Conservation (phyloP, 2,113 vertebrate species). For the Dromiciops gliroides region DNA sequence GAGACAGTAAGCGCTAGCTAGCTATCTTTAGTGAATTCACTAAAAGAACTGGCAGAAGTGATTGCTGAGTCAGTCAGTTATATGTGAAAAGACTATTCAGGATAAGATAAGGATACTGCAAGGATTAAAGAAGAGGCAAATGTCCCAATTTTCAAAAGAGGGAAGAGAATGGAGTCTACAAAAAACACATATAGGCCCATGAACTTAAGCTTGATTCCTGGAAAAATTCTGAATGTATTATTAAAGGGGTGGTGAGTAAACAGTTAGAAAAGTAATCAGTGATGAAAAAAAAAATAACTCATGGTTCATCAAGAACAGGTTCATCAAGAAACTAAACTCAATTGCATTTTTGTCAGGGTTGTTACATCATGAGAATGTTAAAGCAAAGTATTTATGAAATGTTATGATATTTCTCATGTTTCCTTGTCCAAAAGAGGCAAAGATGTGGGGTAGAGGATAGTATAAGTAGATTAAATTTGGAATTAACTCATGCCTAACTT, state of each 20-base stretch:
- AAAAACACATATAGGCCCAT: background rate
- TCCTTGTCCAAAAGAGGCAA: background rate
- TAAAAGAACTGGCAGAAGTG: no score
- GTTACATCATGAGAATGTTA: background rate
- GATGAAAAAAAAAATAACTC: background rate
- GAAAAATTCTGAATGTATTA: background rate
- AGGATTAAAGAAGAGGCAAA: no score
- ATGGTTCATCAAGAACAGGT: background rate
- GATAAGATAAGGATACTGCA: no score
- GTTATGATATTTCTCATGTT: background rate
- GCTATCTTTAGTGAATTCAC: no score
- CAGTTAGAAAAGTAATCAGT: background rate
- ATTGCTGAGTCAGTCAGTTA: no score
- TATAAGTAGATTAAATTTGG: background rate
- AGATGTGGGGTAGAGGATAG: background rate
- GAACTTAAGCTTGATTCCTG: background rate
- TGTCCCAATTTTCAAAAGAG: no score
- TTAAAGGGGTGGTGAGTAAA: background rate
- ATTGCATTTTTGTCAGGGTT: background rate
- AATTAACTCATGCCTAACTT: background rate
- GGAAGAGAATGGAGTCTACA: no score
- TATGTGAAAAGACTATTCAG: no score
- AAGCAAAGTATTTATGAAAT: background rate
- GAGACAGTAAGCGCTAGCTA: no score
- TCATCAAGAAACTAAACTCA: background rate